Conservation (phyloP, 2,888 invertebrate genomes). For the Acrobasis repandana region DNA sequence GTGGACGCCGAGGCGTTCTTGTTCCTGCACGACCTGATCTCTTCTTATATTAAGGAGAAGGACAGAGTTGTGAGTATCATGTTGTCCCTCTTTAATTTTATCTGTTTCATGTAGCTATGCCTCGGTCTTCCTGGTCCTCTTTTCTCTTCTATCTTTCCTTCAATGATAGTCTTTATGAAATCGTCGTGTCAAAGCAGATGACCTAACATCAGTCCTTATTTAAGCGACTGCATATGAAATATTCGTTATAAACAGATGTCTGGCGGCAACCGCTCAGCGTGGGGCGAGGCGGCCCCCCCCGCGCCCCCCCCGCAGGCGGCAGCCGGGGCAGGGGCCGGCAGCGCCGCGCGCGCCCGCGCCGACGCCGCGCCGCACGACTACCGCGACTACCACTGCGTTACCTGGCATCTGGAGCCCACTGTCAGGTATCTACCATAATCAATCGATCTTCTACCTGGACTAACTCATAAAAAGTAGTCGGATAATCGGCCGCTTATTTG, state of each 20-base stretch:
- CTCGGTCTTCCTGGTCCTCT: too few relatives aligned
- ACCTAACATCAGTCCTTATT: too few relatives aligned
- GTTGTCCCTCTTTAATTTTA: background rate
- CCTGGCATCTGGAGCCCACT: conserved; percentile 96
- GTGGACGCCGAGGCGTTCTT: conserved; percentile 99
- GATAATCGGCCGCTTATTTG: too few relatives aligned
- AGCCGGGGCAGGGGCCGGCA: conserved; percentile 68
- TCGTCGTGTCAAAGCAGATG: too few relatives aligned
- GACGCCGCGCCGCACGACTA: conserved; percentile 87
- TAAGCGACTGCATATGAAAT: too few relatives aligned
- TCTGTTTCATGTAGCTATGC: too few relatives aligned
- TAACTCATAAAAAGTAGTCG: too few relatives aligned
- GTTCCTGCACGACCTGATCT: conserved; percentile 98
- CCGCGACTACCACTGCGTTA: conserved; percentile 93
- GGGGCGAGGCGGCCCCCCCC: conserved; percentile 43
- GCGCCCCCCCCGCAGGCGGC: conserved; percentile 78
- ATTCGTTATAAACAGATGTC: conserved; percentile 46
- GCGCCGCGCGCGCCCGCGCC: conserved; percentile 26
- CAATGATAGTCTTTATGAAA: too few relatives aligned
- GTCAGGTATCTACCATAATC: conserved; percentile 83
- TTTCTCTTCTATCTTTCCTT: too few relatives aligned
- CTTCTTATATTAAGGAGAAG: conserved; percentile 97
- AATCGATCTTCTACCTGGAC: background rate
- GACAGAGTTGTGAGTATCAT: conserved; percentile 87
- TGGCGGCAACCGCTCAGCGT: conserved; percentile 42